Evolutionary conservation across 2,113 vertebrate genomes (phyloP).

Genomic region (Reinhardtius hippoglossoides): DNA sequence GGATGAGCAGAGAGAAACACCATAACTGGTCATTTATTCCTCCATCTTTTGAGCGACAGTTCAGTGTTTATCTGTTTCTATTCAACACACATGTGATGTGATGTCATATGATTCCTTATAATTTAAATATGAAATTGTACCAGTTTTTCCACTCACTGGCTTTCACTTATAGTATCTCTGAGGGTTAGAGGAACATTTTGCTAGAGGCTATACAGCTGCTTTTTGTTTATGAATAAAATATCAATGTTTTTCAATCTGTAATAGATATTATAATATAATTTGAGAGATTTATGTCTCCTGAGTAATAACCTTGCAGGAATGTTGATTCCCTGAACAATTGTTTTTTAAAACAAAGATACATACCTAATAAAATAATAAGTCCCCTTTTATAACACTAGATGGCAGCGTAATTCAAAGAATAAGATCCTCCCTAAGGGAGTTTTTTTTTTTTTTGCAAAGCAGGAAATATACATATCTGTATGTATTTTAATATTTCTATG

Average conservation of each 20-base stretch:
- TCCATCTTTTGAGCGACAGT: too few species aligned
- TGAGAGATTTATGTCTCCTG: not conserved
- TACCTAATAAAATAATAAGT: not conserved
- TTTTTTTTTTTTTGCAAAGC: too few species aligned
- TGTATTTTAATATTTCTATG: not conserved
- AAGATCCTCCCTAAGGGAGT: not conserved
- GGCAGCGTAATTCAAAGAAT: constrained; percentile 53
- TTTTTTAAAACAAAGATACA: constrained; percentile 10
- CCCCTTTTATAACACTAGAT: constrained; percentile 67
- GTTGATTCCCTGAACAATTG: not conserved
- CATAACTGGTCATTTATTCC: too few species aligned
- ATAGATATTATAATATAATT: not conserved
- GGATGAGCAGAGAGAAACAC: too few species aligned
- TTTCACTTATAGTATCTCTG: too few species aligned
- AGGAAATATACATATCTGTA: not conserved
- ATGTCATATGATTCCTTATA: too few species aligned
- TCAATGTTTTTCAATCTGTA: not conserved
- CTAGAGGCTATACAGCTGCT: too few species aligned
- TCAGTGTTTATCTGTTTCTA: too few species aligned
- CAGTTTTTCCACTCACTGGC: too few species aligned
- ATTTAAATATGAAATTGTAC: too few species aligned
- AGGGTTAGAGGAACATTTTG: too few species aligned
- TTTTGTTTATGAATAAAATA: not conserved
- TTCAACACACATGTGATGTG: too few species aligned
- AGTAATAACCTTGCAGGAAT: not conserved